Evolutionary conservation across 2,888 invertebrate species (phyloP), one percentile per base, ranked within the genome.

Genomic region (Arge pagana): DNA sequence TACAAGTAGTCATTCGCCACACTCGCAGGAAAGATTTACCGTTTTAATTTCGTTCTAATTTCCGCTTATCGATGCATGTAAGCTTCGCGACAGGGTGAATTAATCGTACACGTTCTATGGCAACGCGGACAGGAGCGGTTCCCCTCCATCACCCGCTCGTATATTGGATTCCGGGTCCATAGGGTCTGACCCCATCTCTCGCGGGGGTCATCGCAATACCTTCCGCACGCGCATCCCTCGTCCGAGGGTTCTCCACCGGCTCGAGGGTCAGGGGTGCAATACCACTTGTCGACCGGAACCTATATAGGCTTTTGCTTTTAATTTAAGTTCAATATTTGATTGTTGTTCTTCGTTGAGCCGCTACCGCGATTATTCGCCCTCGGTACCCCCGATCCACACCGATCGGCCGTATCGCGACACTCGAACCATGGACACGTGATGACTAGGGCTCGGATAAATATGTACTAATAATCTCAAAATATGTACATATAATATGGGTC

Each of bases 131-230:
- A 48, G 60, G 56, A 56, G 31, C 26, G 53, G 23, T 51, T 61
- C 49, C 59, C 59, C 57, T 65, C 67, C 60, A 64, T 65, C 65
- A 55, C 61, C 61, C 63, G 63, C 37, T 57, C 50, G 56, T 61
- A 61, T 65, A 71, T 71, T 71, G 70, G 65, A 71, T 71, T 71
- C 68, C 63, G 58, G 61, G 57, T 63, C 52, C 43, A 54, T 57
- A 62, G 67, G 65, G 59, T 58, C 59, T 65, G 63, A 63, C 65
- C 64, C 65, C 60, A 67, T 66, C 63, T 67, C n/a, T n/a, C n/a
- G 68, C 70, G 66, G 65, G 71, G 69, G 71, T 71, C 70, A 71
- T 68, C 68, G 59, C 67, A 60, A 64, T 69, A 61, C 60, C 61
- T 62, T 61, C 60, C 56, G 55, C 57, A 63, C 61, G n/a, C n/a